Evolutionary conservation across 2,797 vertebrate species (phyloP).

Genomic region (Peromyscus melanophrys): DNA sequence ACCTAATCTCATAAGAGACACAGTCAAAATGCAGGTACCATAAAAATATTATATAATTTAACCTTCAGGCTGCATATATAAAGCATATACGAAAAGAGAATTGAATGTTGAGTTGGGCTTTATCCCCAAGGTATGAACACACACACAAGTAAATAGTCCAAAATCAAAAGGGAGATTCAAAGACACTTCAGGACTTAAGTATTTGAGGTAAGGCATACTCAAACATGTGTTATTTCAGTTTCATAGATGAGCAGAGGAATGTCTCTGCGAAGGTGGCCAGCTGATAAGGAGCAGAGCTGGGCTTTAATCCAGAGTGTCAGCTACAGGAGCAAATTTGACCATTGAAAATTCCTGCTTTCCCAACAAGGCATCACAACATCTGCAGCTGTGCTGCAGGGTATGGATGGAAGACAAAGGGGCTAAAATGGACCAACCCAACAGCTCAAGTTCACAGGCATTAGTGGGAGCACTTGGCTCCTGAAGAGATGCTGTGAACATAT

Average conservation of each 20-base stretch:
- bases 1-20: background rate
- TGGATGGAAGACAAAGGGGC: background rate
- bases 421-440: background rate
- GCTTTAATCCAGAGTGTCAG: background rate
- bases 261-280: background rate
- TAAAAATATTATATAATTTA: background rate
- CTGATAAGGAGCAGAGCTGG: background rate
- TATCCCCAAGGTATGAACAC: too few species aligned
- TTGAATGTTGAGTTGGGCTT: background rate
- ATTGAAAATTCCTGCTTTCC: background rate
- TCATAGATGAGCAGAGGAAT: background rate
- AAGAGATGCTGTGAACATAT: background rate
- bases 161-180: background rate
- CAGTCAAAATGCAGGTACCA: background rate
- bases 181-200: background rate
- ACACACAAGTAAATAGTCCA: background rate
- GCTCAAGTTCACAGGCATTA: background rate
- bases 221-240: background rate
- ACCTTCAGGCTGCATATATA: background rate
- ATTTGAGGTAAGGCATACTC: background rate
- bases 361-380: background rate
- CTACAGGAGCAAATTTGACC: background rate
- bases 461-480: background rate
- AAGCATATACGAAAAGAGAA: background rate
- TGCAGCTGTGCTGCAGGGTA: background rate